A percentile compares a stretch with the other conserved stretches of the same genome.
These are phyloP conservation scores for Marmota flaviventris DNA, from an alignment of 2,113 vertebrate genomes.

Conservation along the genomic window DNA sequence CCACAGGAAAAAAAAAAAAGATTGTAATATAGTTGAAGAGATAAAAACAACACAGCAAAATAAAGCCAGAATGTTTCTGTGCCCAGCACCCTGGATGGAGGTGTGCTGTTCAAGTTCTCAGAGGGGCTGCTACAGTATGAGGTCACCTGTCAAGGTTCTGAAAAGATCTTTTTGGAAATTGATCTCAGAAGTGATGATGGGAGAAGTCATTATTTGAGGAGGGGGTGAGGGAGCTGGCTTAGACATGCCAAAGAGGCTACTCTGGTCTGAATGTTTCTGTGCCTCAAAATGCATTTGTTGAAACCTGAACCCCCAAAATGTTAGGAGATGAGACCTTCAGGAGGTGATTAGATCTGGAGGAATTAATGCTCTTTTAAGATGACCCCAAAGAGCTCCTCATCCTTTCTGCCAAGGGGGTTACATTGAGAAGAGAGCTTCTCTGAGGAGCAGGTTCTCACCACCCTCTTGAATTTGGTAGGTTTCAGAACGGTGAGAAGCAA, in stretches of 20 bases:
- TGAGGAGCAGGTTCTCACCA: background rate
- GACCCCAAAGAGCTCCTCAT: background rate
- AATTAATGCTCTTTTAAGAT: background rate
- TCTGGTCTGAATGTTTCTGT: background rate
- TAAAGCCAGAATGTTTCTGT: background rate
- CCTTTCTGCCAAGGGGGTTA: background rate
- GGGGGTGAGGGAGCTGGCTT: background rate
- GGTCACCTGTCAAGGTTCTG: background rate
- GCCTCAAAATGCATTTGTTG: background rate
- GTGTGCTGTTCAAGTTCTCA: background rate
- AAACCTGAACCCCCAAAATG: background rate
- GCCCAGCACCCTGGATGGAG: background rate
- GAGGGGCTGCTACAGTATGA: background rate
- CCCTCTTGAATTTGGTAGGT: background rate
- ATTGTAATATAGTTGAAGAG: background rate
- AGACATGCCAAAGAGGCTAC: background rate
- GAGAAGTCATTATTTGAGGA: background rate
- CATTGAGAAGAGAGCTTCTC: background rate
- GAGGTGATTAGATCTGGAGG: background rate
- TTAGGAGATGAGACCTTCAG: background rate
- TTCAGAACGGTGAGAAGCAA: background rate
- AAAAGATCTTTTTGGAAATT: background rate
- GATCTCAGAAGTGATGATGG: background rate
- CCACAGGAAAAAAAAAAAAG: background rate
- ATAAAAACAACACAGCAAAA: background rate